Evolutionary conservation across 2,113 vertebrate species (phyloP).

Genomic region (Macquaria australasica): DNA sequence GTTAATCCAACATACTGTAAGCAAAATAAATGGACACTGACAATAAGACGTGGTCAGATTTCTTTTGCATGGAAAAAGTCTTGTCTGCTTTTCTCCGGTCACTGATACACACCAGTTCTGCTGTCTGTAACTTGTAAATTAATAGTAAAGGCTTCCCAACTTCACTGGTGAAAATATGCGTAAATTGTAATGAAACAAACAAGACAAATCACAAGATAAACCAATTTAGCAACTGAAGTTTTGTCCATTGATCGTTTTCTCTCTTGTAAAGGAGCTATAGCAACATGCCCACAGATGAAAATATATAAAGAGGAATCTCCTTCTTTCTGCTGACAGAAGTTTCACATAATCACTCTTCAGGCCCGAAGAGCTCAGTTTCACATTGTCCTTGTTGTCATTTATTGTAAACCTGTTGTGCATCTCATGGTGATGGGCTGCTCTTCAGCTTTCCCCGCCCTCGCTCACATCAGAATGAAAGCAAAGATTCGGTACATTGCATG

Average conservation of each 20-base stretch:
- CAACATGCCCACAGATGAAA: conserved; percentile 16
- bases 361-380: conserved; percentile 27
- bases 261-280: conserved; percentile 9
- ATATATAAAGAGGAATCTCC: conserved; percentile 10
- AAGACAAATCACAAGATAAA: background rate
- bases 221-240: background rate
- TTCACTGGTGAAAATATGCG: conserved; percentile 1
- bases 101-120: conserved; percentile 6
- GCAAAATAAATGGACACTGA: background rate
- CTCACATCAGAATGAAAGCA: conserved; percentile 28
- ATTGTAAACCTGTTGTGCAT: conserved; percentile 31
- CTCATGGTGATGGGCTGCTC: background rate
- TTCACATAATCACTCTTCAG: background rate
- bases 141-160: conserved; percentile 1
- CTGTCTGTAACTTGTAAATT: background rate
- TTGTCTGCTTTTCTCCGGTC: background rate
- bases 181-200: background rate
- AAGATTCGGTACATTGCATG: background rate
- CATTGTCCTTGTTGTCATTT: conserved; percentile 27
- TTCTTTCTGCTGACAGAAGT: conserved; percentile 1
- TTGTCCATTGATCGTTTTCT: conserved; percentile 24
- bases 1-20: background rate
- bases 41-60: conserved; percentile 30
- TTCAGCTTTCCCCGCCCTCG: background rate
- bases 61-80: conserved; percentile 40